phyloP scores from a whole-genome alignment of 2,888 invertebrate genomes.

The Nezara viridula region DNA sequence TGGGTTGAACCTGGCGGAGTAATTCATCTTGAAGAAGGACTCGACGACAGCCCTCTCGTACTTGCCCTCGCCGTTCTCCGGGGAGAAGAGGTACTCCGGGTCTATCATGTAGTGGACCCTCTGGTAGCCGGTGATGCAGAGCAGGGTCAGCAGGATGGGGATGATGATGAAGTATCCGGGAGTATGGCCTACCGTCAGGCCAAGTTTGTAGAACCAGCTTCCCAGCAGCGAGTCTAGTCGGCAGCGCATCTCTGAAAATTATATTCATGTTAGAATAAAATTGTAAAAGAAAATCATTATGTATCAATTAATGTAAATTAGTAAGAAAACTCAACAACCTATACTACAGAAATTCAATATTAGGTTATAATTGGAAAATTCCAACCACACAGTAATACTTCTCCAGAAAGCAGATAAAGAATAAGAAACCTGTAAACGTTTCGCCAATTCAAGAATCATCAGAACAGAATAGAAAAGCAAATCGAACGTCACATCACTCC shows the following conservation, averaged over 20 bases:
- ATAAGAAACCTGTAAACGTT: too few species aligned
- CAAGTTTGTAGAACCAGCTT: constrained; percentile 85
- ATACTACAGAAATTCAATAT: too few species aligned
- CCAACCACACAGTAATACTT: too few species aligned
- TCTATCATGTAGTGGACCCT: constrained; percentile 90
- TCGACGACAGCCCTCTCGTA: constrained; percentile 86
- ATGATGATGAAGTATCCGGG: constrained; percentile 92
- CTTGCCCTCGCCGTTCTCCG: constrained; percentile 88
- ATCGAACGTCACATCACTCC: too few species aligned
- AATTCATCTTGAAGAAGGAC: constrained; percentile 88
- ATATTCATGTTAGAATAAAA: too few species aligned
- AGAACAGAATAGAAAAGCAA: too few species aligned
- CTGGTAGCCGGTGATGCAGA: constrained; percentile 91
- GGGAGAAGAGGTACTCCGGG: constrained; percentile 93
- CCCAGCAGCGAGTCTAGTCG: constrained; percentile 83
- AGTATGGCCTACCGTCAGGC: constrained; percentile 82
- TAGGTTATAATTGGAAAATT: too few species aligned
- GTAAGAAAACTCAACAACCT: too few species aligned
- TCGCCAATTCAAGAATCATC: too few species aligned
- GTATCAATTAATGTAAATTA: too few species aligned
- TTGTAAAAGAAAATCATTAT: too few species aligned
- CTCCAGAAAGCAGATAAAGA: too few species aligned
- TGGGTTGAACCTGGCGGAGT: constrained; percentile 86
- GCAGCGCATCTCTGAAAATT: constrained; percentile 64
- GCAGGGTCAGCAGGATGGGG: constrained; percentile 83